Evolutionary conservation across 2,888 invertebrate species (phyloP).

Genomic region (Tyria jacobaeae): DNA sequence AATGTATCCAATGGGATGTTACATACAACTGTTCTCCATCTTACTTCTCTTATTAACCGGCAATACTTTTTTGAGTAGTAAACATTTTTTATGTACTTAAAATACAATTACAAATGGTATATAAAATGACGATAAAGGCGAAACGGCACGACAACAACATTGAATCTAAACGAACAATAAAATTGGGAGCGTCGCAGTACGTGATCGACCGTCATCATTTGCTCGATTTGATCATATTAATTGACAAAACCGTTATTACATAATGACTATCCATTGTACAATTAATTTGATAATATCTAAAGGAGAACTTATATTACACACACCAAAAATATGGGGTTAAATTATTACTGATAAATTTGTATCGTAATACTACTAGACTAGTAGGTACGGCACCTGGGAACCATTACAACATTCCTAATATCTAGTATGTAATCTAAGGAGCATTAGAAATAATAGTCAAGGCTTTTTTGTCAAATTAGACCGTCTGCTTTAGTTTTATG

Average conservation of each 20-base stretch:
- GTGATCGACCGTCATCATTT: slow-evolving; percentile 76
- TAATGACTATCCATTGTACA: slow-evolving; percentile 81
- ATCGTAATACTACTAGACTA: slow-evolving; percentile 24
- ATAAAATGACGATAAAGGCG: slow-evolving; percentile 33
- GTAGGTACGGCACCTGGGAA: slow-evolving; percentile 49
- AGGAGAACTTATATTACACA: slow-evolving; percentile 63
- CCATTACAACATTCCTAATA: slow-evolving; percentile 69
- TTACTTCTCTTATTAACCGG: neutral
- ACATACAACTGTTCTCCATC: neutral
- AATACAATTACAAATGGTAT: slow-evolving; percentile 20
- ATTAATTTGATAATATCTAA: slow-evolving; percentile 82
- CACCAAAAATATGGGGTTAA: slow-evolving; percentile 56
- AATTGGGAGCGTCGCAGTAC: slow-evolving; percentile 59
- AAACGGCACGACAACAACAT: slow-evolving; percentile 42
- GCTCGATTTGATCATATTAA: slow-evolving; percentile 81
- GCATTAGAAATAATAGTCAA: slow-evolving; percentile 70
- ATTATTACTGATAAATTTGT: slow-evolving; percentile 24
- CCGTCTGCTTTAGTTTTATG: slow-evolving; percentile 56
- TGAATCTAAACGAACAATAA: slow-evolving; percentile 61
- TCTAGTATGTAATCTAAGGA: slow-evolving; percentile 73
- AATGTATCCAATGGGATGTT: neutral
- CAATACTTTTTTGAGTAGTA: slow-evolving; percentile 9
- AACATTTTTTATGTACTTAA: slow-evolving; percentile 15
- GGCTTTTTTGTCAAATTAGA: slow-evolving; percentile 67
- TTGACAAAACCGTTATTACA: slow-evolving; percentile 81